These are phyloP conservation scores for Gallinago undulata DNA, from an alignment of 2,113 vertebrate species.

Conservation along the genomic window DNA sequence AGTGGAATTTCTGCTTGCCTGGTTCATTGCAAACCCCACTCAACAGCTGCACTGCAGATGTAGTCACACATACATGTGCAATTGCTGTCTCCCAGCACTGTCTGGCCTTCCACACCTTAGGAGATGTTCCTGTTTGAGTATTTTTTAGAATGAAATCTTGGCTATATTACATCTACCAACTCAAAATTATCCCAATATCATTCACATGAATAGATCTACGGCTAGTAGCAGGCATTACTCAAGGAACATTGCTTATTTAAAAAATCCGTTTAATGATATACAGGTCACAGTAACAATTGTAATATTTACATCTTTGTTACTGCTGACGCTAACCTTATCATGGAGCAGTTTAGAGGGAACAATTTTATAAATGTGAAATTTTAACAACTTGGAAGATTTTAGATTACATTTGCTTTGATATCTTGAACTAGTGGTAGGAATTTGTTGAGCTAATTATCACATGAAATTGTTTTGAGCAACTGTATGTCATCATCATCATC, in stretches of 20 bases:
- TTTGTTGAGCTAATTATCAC: not conserved
- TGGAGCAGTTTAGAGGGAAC: not conserved
- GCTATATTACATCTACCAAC: not conserved
- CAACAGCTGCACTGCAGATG: constrained; percentile 1
- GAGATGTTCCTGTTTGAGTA: not conserved
- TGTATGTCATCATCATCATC: not conserved
- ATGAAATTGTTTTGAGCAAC: constrained; percentile 7
- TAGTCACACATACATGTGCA: not conserved
- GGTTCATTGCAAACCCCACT: not conserved
- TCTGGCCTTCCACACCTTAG: not conserved
- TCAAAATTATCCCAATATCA: not conserved
- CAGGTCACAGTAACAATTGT: not conserved
- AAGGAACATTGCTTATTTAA: not conserved
- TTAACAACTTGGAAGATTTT: not conserved
- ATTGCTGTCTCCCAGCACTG: not conserved
- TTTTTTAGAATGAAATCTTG: not conserved
- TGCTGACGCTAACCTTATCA: not conserved
- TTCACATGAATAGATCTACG: not conserved
- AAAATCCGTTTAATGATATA: not conserved
- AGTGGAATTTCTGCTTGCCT: constrained; percentile 1
- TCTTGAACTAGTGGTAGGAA: not conserved
- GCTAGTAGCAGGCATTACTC: not conserved
- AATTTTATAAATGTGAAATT: not conserved
- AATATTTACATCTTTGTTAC: not conserved
- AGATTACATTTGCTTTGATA: not conserved